Evolutionary conservation across 2,888 invertebrate genomes (phyloP), one percentile per base, ranked within the genome.

Genomic region (Monoplex corrugatus): DNA sequence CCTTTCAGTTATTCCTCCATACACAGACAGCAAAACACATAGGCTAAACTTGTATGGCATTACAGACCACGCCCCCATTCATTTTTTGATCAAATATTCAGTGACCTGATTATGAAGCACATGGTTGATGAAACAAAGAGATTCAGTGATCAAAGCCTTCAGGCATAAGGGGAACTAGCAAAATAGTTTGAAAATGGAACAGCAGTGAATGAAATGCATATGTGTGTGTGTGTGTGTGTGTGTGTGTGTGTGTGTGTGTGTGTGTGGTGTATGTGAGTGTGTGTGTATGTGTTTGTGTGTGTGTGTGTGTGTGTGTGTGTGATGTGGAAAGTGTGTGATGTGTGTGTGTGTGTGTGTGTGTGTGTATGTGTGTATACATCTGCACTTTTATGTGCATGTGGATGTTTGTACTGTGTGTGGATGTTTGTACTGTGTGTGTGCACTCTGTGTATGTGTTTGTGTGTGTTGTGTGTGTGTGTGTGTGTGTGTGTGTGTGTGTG

Each of bases 241-340:
- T n/a, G n/a, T n/a, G n/a, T n/a, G n/a, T n/a, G 16, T 63, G 63
- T 13, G 23, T 63, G 23, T 23, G 16, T 63, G 28, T 23, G 28
- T 23, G n/a, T 63, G 28, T 63, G n/a, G 5, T 23, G 63, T n/a
- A 63, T 63, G 16, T 23, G n/a, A 23, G 5, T 63, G 63, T 23
- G 63, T 63, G 16, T 23, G n/a, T 23, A n/a, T 63, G 23, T 3
- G 63, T 63, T 23, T 63, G 63, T 63, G 28, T 3, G 28, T 63
- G 63, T 63, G 63, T 63, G 63, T n/a, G n/a, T 63, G 63, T 63
- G 63, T 63, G 63, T 63, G 63, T 63, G n/a, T n/a, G n/a, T n/a
- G n/a, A n/a, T n/a, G 63, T 63, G 63, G 19, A n/a, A 0, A n/a
- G 0, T 3, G 6, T 0, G 2, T 63, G 2, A 6, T 13, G 0